Evolutionary conservation across 1,140 invertebrate genomes (phyloP), one percentile per base, ranked within the genome.

Genomic region (Eumeta japonica): DNA sequence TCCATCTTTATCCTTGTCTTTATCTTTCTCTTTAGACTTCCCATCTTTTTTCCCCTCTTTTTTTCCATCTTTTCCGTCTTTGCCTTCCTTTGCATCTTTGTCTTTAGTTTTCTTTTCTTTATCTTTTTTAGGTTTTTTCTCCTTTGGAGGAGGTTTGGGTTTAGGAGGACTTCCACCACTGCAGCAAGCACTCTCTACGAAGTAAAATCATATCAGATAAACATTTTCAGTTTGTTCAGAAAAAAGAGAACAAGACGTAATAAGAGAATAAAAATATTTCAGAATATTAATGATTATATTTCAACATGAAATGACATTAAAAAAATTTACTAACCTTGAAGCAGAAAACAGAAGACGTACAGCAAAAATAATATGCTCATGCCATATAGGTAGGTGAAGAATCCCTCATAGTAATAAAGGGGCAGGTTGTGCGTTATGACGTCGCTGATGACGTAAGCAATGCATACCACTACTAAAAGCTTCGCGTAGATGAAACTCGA

Each of bases 381-480:
- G 48, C 90, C 88, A 75, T 97, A 98, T 29, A 98, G 82, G 75
- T 96, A 98, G 29, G 95, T 92, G 80, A 97, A 98, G 80, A 97
- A 97, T 41, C 89, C 91, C 85, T 98, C 92, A 79, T 94, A 94
- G 75, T 90, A 94, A 65, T 85, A 81, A 18, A 93, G 82, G 34
- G 92, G 92, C 41, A 94, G 80, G 68, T 88, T 90, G 71, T 93
- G 88, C 37, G 91, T 94, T 51, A 93, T 89, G 52, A 93, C 90
- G 79, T 95, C 90, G 54, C 90, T 90, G 59, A 94, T 88, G 47
- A 94, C 89, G 66, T 92, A 93, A 39, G 90, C 90, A 62, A 94
- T 83, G 78, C 92, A 94, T 12, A 94, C 83, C 38, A 94, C 90
- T 45, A 94, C 87, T 62, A 94, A 77, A 17, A 95, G 83, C 64